Evolutionary conservation across 2,113 vertebrate genomes (phyloP), one percentile per base, ranked within the genome.

Genomic region (Pseudopodoces humilis): DNA sequence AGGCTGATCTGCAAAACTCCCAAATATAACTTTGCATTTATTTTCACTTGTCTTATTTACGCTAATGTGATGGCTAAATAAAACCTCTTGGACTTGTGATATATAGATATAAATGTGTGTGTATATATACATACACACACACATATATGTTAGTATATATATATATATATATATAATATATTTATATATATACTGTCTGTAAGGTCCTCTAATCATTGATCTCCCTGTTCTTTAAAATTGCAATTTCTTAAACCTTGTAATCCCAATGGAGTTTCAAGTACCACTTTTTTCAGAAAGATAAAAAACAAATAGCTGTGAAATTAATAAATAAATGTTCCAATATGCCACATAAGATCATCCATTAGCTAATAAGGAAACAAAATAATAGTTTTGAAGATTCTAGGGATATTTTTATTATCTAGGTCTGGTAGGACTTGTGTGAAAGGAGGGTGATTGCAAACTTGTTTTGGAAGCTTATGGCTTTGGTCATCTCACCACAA

Each of bases 1-100:
- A 94, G 44, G 79, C 88, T 92, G 86, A 95, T 70, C 56, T 49
- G 89, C 69, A 95, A 62, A 92, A 65, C 67, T 95, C 78, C 50
- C 47, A 27, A 74, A 86, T 7, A 82, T 65, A 97, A 81, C 76
- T 64, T 28, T 56, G 19, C 20, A 46, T 93, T 96, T 95, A 70
- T 97, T 95, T 53, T 64, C 39, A 60, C 12, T 71, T 83, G 47
- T 92, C 82, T 88, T 69, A 72, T 31, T 90, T 95, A 67, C 90
- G 69, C 33, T 64, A 76, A 86, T 39, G 10, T 50, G 25, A 92
- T 76, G 33, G n/a, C n/a, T 89, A 93, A 90, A 85, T 44, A 50
- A 82, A 82, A 77, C 27, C 16, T 43, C 49, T 62, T 27, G 5
- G 35, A 64, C 10, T 31, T 81, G 30, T 44, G 27, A 35, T 8